These are phyloP conservation scores for Anguilla pacifica DNA, from an alignment of 2,797 vertebrate genomes.

Conservation along the genomic window DNA sequence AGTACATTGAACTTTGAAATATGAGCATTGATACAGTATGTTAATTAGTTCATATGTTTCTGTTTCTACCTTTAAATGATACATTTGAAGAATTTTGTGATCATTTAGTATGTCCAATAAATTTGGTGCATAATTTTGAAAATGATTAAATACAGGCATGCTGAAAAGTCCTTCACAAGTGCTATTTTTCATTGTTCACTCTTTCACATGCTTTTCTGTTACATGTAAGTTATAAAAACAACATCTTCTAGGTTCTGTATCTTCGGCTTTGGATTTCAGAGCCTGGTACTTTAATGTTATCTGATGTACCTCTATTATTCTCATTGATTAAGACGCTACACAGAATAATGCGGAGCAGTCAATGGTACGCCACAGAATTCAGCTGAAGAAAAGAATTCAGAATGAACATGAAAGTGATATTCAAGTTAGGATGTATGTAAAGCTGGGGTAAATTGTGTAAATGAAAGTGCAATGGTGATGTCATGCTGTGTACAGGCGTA, in stretches of 20 bases:
- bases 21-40: no score
- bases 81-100: no score
- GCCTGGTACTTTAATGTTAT: neutral
- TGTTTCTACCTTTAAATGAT: no score
- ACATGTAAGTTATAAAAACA: neutral
- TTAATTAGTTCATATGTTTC: no score
- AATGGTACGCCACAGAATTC: neutral
- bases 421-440: neutral
- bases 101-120: no score
- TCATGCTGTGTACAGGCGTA: neutral
- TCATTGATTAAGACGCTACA: no score
- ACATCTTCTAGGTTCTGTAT: neutral
- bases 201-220: neutral
- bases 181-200: neutral
- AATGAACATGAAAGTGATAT: neutral
- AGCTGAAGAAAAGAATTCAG: neutral
- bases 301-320: no score
- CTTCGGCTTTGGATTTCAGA: neutral
- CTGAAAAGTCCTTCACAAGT: neutral
- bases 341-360: neutral
- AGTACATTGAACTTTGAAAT: neutral
- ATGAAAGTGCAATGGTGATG: neutral
- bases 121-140: no score
- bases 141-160: neutral
- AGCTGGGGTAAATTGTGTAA: neutral